A percentile compares a stretch with the other conserved stretches of the same genome.
Conservation (phyloP, 2,888 invertebrate genomes). For the Cheilosia vernalis region DNA sequence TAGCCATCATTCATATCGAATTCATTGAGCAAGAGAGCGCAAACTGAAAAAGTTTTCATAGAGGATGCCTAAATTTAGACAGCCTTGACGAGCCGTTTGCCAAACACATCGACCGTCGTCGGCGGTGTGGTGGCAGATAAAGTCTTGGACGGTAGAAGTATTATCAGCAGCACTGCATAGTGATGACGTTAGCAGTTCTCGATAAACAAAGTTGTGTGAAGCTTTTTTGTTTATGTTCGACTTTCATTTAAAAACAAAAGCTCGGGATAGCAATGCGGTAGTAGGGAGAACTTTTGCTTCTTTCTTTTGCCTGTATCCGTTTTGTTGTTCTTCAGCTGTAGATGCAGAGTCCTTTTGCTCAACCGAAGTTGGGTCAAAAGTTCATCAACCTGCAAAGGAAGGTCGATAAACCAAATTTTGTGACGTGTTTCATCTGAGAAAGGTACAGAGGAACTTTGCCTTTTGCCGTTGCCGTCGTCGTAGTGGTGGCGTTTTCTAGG, state of each 20-base stretch:
- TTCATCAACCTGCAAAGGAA: constrained; percentile 76
- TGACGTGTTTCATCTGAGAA: constrained; percentile 57
- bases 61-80: constrained; percentile 58
- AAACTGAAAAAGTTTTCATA: constrained; percentile 12
- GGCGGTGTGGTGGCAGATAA: constrained; percentile 21
- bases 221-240: constrained; percentile 52
- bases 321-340: constrained; percentile 7
- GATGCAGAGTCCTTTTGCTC: constrained; percentile 36
- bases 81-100: constrained; percentile 61
- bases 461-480: constrained; percentile 20
- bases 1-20: constrained; percentile 22
- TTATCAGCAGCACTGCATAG: constrained; percentile 48
- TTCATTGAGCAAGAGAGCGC: constrained; percentile 18
- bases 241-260: constrained; percentile 51
- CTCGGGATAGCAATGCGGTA: constrained; percentile 60
- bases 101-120: constrained; percentile 39
- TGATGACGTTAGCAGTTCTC: constrained; percentile 55
- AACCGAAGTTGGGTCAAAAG: constrained; percentile 76
- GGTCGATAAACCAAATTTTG: constrained; percentile 76
- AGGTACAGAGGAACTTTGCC: constrained; percentile 35
- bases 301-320: constrained; percentile 17
- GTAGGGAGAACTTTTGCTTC: constrained; percentile 44
- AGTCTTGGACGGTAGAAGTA: constrained; percentile 40
- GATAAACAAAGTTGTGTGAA: constrained; percentile 54
- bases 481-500: constrained; percentile 38